Evolutionary conservation across 2,888 invertebrate species (phyloP).

Genomic region (Oegoconia quadripuncta): DNA sequence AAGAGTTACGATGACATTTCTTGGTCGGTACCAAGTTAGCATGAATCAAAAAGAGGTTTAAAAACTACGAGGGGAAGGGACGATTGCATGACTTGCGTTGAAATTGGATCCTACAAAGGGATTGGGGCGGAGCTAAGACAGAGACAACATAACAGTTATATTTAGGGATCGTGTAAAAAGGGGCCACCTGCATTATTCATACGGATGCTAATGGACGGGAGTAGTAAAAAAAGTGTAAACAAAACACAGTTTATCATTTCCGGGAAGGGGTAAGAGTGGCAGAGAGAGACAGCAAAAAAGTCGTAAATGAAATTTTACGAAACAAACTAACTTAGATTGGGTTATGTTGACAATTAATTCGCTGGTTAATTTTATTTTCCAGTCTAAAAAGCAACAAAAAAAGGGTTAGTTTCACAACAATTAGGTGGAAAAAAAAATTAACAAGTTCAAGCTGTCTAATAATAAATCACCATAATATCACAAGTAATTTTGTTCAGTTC

Average conservation of each 20-base stretch:
- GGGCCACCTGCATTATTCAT: conserved; percentile 51
- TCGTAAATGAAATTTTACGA: conserved; percentile 31
- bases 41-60: conserved; percentile 19
- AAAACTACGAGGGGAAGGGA: conserved; percentile 12
- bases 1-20: conserved; percentile 30
- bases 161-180: conserved; percentile 28
- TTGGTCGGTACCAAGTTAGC: conserved; percentile 30
- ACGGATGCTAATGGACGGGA: conserved; percentile 47
- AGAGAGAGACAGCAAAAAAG: conserved; percentile 12
- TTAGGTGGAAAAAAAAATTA: no score
- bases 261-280: conserved; percentile 18
- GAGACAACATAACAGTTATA: conserved; percentile 30
- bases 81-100: conserved; percentile 16
- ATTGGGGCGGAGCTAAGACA: conserved; percentile 25
- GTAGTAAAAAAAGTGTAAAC: conserved; percentile 42
- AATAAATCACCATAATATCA: no score
- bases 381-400: no score
- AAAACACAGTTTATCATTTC: conserved; percentile 47
- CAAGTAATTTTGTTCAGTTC: no score
- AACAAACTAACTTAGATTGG: conserved; percentile 26
- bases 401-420: no score
- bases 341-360: conserved; percentile 40
- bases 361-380: no score
- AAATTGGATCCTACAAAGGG: conserved; percentile 20
- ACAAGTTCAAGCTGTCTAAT: no score